These are phyloP conservation scores for Falco naumanni DNA, from an alignment of 2,797 vertebrate genomes.

Conservation along the genomic window DNA sequence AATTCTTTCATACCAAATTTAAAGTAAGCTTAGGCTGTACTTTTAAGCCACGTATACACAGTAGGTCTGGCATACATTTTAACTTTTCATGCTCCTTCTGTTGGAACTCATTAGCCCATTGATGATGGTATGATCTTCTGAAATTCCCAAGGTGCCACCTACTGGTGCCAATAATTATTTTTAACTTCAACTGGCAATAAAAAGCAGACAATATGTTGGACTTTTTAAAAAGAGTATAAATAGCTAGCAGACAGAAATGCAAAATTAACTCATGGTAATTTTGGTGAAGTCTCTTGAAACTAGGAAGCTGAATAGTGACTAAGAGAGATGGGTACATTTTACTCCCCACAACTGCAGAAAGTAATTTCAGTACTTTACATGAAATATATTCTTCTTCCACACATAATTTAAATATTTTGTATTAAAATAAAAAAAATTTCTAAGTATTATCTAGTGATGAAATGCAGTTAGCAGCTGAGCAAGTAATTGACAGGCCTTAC, in stretches of 20 bases:
- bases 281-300: not conserved
- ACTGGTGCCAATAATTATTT: constrained; percentile 25
- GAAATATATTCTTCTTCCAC: not conserved
- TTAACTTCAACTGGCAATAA: constrained; percentile 17
- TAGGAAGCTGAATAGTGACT: not conserved
- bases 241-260: not conserved
- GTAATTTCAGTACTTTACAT: not conserved
- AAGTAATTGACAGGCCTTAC: not conserved
- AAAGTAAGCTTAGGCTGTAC: not conserved
- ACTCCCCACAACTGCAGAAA: not conserved
- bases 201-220: not conserved
- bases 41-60: not conserved
- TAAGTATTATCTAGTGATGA: not conserved
- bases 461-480: not conserved
- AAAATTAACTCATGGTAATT: not conserved
- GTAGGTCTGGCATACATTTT: not conserved
- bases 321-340: not conserved
- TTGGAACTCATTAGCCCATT: not conserved
- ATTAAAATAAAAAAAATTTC: not conserved
- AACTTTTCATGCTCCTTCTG: not conserved
- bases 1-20: not conserved
- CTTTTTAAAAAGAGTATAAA: not conserved
- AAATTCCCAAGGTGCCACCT: constrained; percentile 45
- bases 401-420: not conserved
- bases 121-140: not conserved